Evolutionary conservation across 2,797 vertebrate species (phyloP).

Genomic region (Phrynocephalus forsythii): DNA sequence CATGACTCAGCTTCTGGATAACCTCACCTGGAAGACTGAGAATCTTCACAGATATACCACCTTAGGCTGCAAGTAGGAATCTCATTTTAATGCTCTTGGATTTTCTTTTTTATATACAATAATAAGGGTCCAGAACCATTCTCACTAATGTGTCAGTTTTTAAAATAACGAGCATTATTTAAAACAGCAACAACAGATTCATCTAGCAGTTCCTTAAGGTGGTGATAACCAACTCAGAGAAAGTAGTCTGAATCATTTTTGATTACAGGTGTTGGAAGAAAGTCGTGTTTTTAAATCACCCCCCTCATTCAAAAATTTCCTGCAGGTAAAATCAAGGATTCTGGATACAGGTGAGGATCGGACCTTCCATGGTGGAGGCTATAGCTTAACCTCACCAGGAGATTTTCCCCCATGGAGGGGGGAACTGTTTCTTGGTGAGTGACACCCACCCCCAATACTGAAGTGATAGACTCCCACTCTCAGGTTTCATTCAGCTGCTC

Average conservation of each 20-base stretch:
- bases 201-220: too few species aligned
- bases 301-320: background rate
- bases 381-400: background rate
- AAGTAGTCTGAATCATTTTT: background rate
- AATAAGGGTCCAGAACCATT: too few species aligned
- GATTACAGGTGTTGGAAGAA: background rate
- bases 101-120: too few species aligned
- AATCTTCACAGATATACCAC: background rate
- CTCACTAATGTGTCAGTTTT: too few species aligned
- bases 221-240: background rate
- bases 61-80: background rate
- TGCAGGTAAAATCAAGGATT: background rate
- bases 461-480: background rate
- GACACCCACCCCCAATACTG: too few species aligned
- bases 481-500: background rate
- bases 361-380: background rate
- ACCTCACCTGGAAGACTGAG: too few species aligned
- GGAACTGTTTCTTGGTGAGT: background rate
- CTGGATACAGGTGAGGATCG: background rate
- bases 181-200: too few species aligned
- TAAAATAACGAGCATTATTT: too few species aligned
- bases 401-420: too few species aligned
- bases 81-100: background rate
- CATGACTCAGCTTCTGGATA: too few species aligned
- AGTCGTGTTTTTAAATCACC: background rate